Base-by-base conservation (phyloP, 2,888 invertebrate genomes). In the Helicoverpa assulta region DNA sequence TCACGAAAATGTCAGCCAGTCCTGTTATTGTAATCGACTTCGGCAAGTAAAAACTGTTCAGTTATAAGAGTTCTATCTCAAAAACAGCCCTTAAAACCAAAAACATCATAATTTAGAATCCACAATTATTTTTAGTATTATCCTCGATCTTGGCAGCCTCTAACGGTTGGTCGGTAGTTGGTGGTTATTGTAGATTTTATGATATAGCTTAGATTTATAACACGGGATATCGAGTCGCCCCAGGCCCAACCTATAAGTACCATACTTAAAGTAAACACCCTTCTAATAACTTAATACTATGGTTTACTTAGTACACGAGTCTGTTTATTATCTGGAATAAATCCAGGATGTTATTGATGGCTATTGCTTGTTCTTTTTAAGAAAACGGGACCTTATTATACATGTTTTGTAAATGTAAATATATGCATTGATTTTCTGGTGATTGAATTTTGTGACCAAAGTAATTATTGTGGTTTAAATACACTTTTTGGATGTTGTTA, bases 131-230 rank as follows among this genome's bases (percentile, higher is more conserved):
- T 80, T 80, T 73, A 72, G 70, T 59, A 57, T 57, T 81, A 82
- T 82, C 80, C 33, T 62, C 56, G 54, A 70, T 79, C 70, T 72
- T 47, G 61, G 58, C 62, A 65, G 65, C 59, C 53, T 54, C 78
- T 86, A 86, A 86, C 85, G 86, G 82, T 76, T 26, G 75, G 58
- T 71, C 80, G 76, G 85, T 86, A 85, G 86, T 82, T 74, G 51
- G 82, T 78, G 79, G 84, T 86, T 86, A 88, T 87, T 83, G 83
- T 77, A 87, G 89, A 89, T 89, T 85, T 85, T 85, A 88, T 84
- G 89, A 90, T 90, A 89, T 73, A 60, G 72, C 64, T 70, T 72
- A 88, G 90, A 89, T 89, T 89, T 89, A 90, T 88, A 83, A 75
- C 75, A 43, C 66, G 33, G 64, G 74, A 67, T 81, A 74, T 76